Conservation (phyloP, 2,113 vertebrate genomes). For the Polypterus bichir region DNA sequence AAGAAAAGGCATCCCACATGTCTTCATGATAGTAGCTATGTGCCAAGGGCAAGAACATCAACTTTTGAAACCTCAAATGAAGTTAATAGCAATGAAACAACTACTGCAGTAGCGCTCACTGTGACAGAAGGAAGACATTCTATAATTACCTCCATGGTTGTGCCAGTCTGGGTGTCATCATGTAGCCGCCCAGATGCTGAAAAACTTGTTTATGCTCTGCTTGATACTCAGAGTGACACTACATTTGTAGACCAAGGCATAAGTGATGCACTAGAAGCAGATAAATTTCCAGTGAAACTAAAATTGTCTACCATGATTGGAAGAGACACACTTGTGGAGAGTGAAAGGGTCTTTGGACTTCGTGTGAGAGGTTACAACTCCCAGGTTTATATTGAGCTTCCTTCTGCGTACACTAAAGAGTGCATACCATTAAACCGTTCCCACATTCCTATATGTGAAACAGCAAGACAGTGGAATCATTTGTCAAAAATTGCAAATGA, state of each 20-base stretch:
- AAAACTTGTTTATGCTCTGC: constrained; percentile 6
- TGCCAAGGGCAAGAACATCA: too few relatives aligned
- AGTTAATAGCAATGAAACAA: too few relatives aligned
- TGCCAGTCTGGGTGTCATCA: constrained; percentile 9
- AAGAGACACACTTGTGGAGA: constrained; percentile 14
- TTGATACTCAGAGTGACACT: constrained; percentile 5
- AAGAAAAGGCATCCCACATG: too few relatives aligned
- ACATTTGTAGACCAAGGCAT: constrained; percentile 2
- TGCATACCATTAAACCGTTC: constrained; percentile 19
- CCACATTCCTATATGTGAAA: constrained; percentile 13
- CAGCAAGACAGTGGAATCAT: constrained; percentile 8
- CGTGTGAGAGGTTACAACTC: constrained; percentile 17
- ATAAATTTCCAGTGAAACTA: constrained; percentile 17
- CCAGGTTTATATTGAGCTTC: background rate
- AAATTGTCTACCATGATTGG: constrained; percentile 23
- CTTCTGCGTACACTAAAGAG: constrained; percentile 8
- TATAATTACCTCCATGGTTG: background rate
- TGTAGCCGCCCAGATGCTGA: background rate
- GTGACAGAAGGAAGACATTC: background rate
- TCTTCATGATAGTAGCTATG: too few relatives aligned
- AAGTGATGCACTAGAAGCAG: background rate
- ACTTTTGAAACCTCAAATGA: too few relatives aligned
- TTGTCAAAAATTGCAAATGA: constrained; percentile 11
- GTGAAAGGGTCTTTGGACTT: constrained; percentile 12
- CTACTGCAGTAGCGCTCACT: background rate